Base-by-base conservation (phyloP, 2,888 invertebrate species). In the Caenorhabditis drosophilae region DNA sequence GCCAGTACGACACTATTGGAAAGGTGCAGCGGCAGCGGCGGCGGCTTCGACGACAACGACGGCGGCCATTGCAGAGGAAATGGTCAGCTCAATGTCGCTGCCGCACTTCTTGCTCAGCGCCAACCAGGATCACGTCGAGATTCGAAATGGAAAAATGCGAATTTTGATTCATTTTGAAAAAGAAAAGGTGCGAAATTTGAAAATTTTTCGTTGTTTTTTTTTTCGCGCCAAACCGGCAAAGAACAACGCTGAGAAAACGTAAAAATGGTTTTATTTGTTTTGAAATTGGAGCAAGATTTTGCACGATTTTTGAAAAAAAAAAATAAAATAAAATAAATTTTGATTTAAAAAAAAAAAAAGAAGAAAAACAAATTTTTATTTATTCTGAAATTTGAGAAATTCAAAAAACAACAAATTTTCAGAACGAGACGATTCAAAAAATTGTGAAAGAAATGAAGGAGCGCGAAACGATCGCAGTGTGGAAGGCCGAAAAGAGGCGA, bases 71-170 rank as follows among this genome's bases (percentile, higher is more conserved):
- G n/a, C n/a, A n/a, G n/a, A n/a, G n/a, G n/a, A n/a, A n/a, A n/a
- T n/a, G n/a, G 34, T 72, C n/a, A 60, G 57, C 18, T 73, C 73
- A 7, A 36, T 61, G 1, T 60, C 73, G 1, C 49, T 57, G n/a
- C 26, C 67, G 1, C 73, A 73, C 31, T 73, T 73, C 38, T 71
- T 71, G 1, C 40, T 70, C 22, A 67, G 66, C 45, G 63, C 58
- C 2, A 64, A 64, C n/a, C 45, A 53, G 25, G 64, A 73, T n/a
- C 47, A 52, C 16, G 55, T 62, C 15, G 73, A 73, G 41, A 23
- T 73, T 36, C 44, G 73, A 11, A 67, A 55, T 40, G 73, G 69
- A 34, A 73, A 73, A 49, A 54, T 63, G 6, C 68, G 67, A 42
- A 73, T 73, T 26, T 54, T 71, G 16, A 62, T 71, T 25, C 71